These are phyloP conservation scores for Phrynocephalus guinanensis DNA, from an alignment of 2,797 vertebrate genomes.

Conservation along the genomic window DNA sequence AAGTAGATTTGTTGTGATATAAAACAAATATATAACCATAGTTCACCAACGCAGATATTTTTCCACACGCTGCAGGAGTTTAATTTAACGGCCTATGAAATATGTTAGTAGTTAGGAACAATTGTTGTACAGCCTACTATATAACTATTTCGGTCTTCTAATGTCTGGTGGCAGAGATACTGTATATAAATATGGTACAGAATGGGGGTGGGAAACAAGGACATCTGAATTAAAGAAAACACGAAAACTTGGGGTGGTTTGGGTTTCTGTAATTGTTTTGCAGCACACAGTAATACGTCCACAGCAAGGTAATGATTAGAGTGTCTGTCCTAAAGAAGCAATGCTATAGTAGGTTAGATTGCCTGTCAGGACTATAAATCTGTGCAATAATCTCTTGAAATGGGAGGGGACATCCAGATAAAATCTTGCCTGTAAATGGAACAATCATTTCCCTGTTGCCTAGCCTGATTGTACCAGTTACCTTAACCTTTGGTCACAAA, in stretches of 20 bases:
- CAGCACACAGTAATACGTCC: not conserved
- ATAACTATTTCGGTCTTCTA: constrained; percentile 10
- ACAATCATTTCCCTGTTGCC: not conserved
- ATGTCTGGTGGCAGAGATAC: not conserved
- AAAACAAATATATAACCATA: constrained; percentile 14
- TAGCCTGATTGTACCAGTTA: not conserved
- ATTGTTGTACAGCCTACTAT: not conserved
- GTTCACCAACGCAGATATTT: constrained; percentile 11
- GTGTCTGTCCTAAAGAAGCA: not conserved
- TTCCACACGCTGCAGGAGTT: not conserved
- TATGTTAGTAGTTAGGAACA: constrained; percentile 25
- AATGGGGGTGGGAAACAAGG: not conserved
- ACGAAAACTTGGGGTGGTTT: not conserved
- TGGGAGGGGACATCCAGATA: not conserved
- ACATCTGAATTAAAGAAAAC: constrained; percentile 11
- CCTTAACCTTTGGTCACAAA: not conserved
- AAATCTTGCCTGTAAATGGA: not conserved
- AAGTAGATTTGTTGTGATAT: constrained; percentile 5
- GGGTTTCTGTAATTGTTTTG: constrained; percentile 3
- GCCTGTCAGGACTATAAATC: constrained; percentile 4
- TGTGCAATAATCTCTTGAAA: not conserved
- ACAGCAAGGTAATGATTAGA: not conserved
- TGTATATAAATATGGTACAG: constrained; percentile 21
- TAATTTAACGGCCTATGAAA: constrained; percentile 33
- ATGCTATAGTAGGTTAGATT: not conserved